Conservation (phyloP, 2,113 vertebrate species). For the Cryptoleucopteryx plumbea region DNA sequence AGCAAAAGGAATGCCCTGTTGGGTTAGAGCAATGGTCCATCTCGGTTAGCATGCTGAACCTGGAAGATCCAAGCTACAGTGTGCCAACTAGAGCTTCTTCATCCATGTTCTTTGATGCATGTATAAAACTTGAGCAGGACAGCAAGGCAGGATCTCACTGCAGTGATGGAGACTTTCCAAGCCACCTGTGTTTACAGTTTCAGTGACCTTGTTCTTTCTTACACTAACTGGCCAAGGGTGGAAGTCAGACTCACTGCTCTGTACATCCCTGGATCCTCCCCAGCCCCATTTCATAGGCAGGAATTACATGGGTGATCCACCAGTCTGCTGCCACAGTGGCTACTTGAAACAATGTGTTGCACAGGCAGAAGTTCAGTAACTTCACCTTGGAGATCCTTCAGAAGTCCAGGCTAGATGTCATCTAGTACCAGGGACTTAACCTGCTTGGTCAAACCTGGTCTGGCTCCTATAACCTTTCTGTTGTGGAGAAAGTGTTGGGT, state of each 20-base stretch:
- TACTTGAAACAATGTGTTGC: neutral
- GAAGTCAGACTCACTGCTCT: neutral
- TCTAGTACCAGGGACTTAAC: neutral
- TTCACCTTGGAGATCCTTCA: neutral
- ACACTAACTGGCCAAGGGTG: neutral
- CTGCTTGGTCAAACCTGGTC: neutral
- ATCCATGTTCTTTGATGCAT: neutral
- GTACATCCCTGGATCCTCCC: neutral
- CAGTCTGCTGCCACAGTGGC: neutral
- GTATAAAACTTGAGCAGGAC: neutral
- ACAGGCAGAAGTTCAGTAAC: neutral
- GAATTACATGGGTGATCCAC: neutral
- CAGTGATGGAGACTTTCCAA: neutral
- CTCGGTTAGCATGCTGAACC: neutral
- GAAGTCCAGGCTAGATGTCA: neutral
- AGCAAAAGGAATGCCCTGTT: neutral
- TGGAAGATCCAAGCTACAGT: neutral
- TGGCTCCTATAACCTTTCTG: neutral
- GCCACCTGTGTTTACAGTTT: neutral
- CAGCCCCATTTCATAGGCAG: neutral
- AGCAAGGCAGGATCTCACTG: neutral
- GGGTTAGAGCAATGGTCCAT: neutral
- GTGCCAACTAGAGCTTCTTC: neutral
- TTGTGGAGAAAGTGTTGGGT: neutral
- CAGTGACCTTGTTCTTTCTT: neutral